These are phyloP conservation scores for Cosmia pyralina DNA, from an alignment of 2,888 invertebrate genomes.

Conservation along the genomic window DNA sequence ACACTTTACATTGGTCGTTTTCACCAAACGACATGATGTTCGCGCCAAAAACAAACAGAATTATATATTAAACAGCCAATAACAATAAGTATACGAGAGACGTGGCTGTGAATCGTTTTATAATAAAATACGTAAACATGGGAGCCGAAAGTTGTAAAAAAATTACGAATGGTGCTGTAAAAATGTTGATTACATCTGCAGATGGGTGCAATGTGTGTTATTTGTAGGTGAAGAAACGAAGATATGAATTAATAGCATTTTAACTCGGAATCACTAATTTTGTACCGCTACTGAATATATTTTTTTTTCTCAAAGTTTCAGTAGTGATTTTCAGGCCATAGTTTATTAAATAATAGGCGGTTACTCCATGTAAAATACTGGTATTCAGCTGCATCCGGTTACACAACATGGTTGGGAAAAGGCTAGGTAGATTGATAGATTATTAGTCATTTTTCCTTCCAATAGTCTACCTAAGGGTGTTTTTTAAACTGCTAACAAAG, in stretches of 20 bases:
- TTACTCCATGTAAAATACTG: too few relatives aligned
- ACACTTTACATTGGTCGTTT: constrained; percentile 58
- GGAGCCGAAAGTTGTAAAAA: constrained; percentile 53
- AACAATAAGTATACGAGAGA: constrained; percentile 59
- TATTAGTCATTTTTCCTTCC: too few relatives aligned
- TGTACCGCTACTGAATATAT: not conserved
- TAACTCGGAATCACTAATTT: not conserved
- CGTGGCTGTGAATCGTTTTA: constrained; percentile 49
- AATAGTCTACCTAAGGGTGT: too few relatives aligned
- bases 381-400: too few relatives aligned
- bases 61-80: constrained; percentile 64
- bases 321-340: too few relatives aligned
- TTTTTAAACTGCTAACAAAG: too few relatives aligned
- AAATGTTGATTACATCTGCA: constrained; percentile 29
- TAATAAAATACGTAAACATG: constrained; percentile 59
- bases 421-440: too few relatives aligned
- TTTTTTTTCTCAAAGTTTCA: too few relatives aligned
- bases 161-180: constrained; percentile 37
- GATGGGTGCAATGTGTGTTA: constrained; percentile 10
- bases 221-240: not conserved
- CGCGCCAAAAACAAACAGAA: constrained; percentile 63
- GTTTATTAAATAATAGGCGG: too few relatives aligned
- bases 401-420: too few relatives aligned
- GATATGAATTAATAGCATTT: not conserved
- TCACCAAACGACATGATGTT: constrained; percentile 54